Percentiles rank a stretch among this genome's conserved stretches.
Conservation (phyloP, 2,888 invertebrate genomes). For the Pristionchus japonicus region DNA sequence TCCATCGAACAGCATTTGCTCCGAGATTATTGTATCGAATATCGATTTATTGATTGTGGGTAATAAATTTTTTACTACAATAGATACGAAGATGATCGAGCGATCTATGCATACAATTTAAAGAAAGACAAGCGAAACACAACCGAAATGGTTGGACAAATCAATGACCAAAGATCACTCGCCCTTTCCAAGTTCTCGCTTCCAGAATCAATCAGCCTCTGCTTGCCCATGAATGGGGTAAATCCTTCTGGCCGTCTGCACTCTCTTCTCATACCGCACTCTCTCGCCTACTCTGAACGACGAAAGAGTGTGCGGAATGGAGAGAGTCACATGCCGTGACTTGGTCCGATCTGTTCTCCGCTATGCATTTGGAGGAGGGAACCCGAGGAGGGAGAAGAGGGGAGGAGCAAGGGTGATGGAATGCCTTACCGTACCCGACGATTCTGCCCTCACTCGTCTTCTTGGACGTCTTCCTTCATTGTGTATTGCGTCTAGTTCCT, state of each 20-base stretch:
- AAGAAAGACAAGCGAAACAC: neutral
- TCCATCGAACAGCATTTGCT: constrained; percentile 26
- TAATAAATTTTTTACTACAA: neutral
- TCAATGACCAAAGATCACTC: neutral
- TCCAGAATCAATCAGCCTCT: neutral
- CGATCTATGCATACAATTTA: neutral
- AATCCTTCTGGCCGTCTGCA: neutral
- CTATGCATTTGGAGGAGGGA: constrained; percentile 16
- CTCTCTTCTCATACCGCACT: neutral
- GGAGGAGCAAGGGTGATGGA: neutral
- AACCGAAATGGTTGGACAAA: neutral
- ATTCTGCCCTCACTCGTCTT: neutral
- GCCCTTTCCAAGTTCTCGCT: neutral
- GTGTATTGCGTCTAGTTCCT: neutral
- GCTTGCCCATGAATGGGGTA: neutral
- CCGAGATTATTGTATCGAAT: constrained; percentile 13
- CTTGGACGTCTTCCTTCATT: neutral
- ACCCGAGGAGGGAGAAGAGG: neutral
- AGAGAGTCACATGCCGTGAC: constrained; percentile 28
- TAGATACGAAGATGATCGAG: neutral
- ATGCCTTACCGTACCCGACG: neutral
- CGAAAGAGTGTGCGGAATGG: neutral
- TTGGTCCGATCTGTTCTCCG: neutral
- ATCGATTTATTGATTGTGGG: constrained; percentile 1
- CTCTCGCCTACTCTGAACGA: neutral